These are phyloP conservation scores for Drosophila quinaria DNA, from an alignment of 2,888 invertebrate genomes.

Conservation along the genomic window DNA sequence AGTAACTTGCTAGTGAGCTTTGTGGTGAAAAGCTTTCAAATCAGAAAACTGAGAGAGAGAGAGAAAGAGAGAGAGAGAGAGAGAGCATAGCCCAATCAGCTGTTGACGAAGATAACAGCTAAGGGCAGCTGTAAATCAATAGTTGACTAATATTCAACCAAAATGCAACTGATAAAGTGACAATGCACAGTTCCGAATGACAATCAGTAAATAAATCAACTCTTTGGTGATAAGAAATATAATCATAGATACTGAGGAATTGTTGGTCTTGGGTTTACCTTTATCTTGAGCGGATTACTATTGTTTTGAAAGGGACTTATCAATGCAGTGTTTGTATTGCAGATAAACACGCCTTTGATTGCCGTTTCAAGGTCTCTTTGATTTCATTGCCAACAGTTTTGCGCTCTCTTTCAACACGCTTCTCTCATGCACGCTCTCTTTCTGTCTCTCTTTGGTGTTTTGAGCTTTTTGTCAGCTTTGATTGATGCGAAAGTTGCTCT, in stretches of 20 bases:
- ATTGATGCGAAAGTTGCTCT: constrained; percentile 56
- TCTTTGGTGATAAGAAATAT: neutral
- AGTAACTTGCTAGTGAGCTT: constrained; percentile 32
- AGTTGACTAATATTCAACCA: constrained; percentile 28
- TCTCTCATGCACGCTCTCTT: constrained; percentile 1
- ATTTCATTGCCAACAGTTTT: constrained; percentile 38
- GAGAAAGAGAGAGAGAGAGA: neutral
- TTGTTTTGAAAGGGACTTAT: constrained; percentile 14
- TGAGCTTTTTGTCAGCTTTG: constrained; percentile 62
- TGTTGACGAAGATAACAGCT: constrained; percentile 41
- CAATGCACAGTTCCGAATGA: neutral
- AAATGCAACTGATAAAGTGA: constrained; percentile 42
- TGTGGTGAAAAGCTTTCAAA: constrained; percentile 66
- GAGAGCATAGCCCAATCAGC: constrained; percentile 40
- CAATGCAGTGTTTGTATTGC: constrained; percentile 22
- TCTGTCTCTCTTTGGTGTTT: constrained; percentile 28
- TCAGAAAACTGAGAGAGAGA: constrained; percentile 10
- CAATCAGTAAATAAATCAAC: neutral
- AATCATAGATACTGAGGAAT: neutral
- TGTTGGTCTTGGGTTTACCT: neutral
- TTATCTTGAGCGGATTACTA: neutral
- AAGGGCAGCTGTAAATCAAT: constrained; percentile 50
- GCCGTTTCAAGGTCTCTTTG: constrained; percentile 21
- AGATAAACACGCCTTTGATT: constrained; percentile 19
- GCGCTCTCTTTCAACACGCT: neutral